Evolutionary conservation across 2,113 vertebrate species (phyloP), one percentile per base, ranked within the genome.

Genomic region (Saimiri boliviensis): DNA sequence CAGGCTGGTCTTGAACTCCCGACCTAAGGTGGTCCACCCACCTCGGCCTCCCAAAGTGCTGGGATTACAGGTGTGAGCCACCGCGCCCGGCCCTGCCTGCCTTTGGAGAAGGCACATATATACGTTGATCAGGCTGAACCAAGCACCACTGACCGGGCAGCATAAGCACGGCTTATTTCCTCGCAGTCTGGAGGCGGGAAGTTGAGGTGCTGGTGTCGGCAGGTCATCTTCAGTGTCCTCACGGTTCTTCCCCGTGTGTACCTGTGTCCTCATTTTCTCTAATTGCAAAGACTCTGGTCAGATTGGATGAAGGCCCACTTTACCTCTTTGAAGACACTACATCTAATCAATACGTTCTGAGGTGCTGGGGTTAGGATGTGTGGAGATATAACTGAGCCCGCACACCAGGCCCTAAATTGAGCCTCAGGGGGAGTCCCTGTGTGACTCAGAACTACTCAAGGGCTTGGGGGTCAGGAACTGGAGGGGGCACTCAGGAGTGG

Each of bases 341-440:
- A 40, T 74, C 40, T 40, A 42, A 42, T 40, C 25, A 74, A 27
- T 74, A 74, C 21, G 14, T 27, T 74, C 71, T 74, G 40, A 74
- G 21, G 23, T 25, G 9, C 20, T 45, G 5, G 37, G 12, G 71
- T 74, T 42, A 74, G 71, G 13, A 45, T 23, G 21, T 42, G 40
- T 45, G 12, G 40, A 40, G 37, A 37, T 4, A 37, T 21, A 73
- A 40, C 37, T 42, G 11, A 37, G 70, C n/a, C 70, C 2, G 0
- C 32, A 71, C 70, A 70, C 17, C n/a, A 71, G 52, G 23, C n/a
- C 40, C 52, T 14, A 47, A 12, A 2, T 7, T n/a, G 49, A 45
- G 27, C 47, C 52, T 47, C 1, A 0, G 20, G 0, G 4, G 56
- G 20, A 12, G 47, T 20, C 40, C 14, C 52, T 2, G 25, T 47